A percentile compares a stretch with the other conserved stretches of the same genome.
Conservation (phyloP, 2,113 vertebrate genomes). For the Solea senegalensis region DNA sequence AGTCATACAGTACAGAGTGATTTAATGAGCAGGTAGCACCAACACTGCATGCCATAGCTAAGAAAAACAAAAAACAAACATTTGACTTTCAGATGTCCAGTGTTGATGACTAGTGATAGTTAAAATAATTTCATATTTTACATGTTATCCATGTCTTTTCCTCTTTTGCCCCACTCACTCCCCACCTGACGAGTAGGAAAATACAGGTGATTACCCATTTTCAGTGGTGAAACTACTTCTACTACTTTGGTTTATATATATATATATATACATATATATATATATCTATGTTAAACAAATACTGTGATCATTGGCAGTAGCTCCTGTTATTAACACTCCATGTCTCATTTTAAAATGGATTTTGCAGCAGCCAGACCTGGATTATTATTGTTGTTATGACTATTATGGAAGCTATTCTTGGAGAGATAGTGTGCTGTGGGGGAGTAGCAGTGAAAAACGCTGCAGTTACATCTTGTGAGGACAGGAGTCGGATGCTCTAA, state of each 20-base stretch:
- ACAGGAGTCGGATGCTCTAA: too few relatives aligned
- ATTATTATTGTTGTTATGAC: background rate
- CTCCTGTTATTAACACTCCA: too few relatives aligned
- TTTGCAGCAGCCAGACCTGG: background rate
- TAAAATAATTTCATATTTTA: conserved; percentile 26
- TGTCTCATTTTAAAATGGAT: background rate
- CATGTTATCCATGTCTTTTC: conserved; percentile 52
- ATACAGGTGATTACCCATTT: conserved; percentile 63
- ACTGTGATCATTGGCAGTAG: conserved; percentile 50
- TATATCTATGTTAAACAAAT: background rate
- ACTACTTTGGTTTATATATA: too few relatives aligned
- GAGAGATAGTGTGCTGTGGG: background rate
- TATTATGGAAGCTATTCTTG: background rate
- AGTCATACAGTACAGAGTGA: background rate
- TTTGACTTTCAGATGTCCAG: too few relatives aligned
- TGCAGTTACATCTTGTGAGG: too few relatives aligned
- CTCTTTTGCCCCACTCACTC: conserved; percentile 49
- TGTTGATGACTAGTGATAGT: background rate
- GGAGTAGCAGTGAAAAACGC: too few relatives aligned
- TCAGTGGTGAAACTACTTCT: conserved; percentile 51
- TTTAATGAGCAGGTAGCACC: background rate
- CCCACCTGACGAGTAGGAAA: conserved; percentile 60
- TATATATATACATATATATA: too few relatives aligned
- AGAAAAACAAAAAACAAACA: too few relatives aligned
- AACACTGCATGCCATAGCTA: too few relatives aligned